These are phyloP conservation scores for Ostrea edulis DNA, from an alignment of 1,140 invertebrate species.

Conservation along the genomic window DNA sequence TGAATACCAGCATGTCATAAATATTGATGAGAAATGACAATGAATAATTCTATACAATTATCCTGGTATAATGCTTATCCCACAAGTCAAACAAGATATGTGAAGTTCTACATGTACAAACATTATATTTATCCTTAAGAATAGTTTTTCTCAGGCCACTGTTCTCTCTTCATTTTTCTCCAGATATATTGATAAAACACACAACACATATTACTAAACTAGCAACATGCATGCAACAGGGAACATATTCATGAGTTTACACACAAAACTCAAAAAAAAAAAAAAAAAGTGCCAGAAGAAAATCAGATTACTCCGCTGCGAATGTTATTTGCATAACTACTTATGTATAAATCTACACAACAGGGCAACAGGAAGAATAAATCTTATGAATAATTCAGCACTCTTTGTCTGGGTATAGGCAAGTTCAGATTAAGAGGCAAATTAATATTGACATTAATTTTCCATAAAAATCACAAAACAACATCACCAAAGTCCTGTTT, in stretches of 20 bases:
- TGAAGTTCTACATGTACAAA: too few relatives aligned
- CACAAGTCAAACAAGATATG: neutral
- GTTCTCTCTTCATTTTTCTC: too few relatives aligned
- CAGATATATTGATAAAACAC: too few relatives aligned
- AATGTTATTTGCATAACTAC: constrained; percentile 16
- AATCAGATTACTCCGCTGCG: neutral
- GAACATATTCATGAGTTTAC: neutral
- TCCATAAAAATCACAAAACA: constrained; percentile 3
- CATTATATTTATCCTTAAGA: neutral
- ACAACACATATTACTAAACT: too few relatives aligned
- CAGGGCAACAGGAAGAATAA: neutral
- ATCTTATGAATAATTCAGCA: constrained; percentile 25
- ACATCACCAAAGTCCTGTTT: neutral
- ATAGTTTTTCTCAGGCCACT: neutral
- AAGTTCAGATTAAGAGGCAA: neutral
- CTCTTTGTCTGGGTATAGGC: neutral
- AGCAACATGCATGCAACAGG: neutral
- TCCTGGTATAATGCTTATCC: neutral
- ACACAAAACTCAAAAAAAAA: neutral
- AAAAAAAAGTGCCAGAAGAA: neutral
- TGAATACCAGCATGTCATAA: constrained; percentile 29
- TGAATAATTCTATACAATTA: constrained; percentile 24
- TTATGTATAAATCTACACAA: constrained; percentile 21
- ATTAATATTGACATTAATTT: constrained; percentile 4
- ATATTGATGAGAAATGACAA: constrained; percentile 35